Evolutionary conservation across 1,140 invertebrate species (phyloP).

Genomic region (Temnothorax curvispinosus): DNA sequence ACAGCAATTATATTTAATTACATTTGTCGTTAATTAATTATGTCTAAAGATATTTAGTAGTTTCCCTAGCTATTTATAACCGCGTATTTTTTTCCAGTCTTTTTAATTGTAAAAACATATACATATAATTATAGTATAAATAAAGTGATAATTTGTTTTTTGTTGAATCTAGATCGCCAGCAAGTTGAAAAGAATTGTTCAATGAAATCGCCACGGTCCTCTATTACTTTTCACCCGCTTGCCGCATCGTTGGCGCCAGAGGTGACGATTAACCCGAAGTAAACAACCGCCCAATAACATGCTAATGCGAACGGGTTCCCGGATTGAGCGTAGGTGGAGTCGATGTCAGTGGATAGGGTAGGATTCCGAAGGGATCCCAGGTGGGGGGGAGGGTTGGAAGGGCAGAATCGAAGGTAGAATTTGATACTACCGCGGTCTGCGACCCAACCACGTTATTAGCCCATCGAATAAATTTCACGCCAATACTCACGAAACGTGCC

Average conservation of each 20-base stretch:
- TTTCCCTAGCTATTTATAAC: not conserved
- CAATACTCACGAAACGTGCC: slow-evolving; percentile 47
- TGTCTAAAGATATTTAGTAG: not conserved
- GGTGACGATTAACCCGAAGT: slow-evolving; percentile 79
- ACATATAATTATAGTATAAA: not conserved
- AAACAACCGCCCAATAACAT: slow-evolving; percentile 83
- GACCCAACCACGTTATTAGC: slow-evolving; percentile 62
- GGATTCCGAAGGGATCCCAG: not conserved
- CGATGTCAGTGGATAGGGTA: slow-evolving; percentile 26
- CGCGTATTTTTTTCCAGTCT: not conserved
- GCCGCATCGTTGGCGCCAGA: slow-evolving; percentile 64
- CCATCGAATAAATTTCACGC: slow-evolving; percentile 64
- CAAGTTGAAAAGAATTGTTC: not conserved
- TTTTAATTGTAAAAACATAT: not conserved
- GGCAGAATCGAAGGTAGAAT: slow-evolving; percentile 65
- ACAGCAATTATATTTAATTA: not conserved
- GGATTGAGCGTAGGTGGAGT: slow-evolving; percentile 45
- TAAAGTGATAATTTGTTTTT: not conserved
- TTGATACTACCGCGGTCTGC: slow-evolving; percentile 45
- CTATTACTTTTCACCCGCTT: slow-evolving; percentile 23
- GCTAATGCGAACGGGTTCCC: slow-evolving; percentile 77
- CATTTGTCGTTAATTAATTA: not conserved
- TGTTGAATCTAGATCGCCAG: not conserved
- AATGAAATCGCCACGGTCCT: slow-evolving; percentile 30
- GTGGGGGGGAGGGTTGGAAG: not conserved